These are phyloP conservation scores for Tragelaphus scriptus DNA, from an alignment of 2,113 vertebrate genomes.

Conservation along the genomic window DNA sequence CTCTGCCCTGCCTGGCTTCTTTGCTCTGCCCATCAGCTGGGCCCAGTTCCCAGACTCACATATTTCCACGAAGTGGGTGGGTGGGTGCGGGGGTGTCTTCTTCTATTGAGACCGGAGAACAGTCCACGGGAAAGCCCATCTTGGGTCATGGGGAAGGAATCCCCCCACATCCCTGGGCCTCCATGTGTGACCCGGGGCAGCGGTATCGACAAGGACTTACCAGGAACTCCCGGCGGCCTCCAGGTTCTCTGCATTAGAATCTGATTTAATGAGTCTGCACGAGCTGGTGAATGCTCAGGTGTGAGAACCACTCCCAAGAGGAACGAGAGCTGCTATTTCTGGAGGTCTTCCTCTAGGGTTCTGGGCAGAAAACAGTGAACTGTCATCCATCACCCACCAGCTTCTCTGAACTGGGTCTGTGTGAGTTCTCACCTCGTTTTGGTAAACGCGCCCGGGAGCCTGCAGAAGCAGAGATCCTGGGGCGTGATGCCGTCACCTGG, in stretches of 20 bases:
- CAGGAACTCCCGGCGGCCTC: accelerated
- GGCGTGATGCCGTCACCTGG: neutral
- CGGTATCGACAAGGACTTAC: neutral
- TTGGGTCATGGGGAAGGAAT: neutral
- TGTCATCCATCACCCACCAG: neutral
- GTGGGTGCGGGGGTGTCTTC: accelerated
- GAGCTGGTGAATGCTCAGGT: accelerated
- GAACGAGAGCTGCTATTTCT: neutral
- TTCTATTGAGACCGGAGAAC: neutral
- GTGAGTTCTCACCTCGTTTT: neutral
- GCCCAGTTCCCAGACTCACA: neutral
- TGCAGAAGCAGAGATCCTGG: neutral
- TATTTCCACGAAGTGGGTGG: neutral
- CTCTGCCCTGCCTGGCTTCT: accelerated
- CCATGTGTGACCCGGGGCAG: neutral
- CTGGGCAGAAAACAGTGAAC: neutral
- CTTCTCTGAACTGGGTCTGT: neutral
- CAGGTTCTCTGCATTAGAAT: neutral
- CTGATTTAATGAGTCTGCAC: accelerated
- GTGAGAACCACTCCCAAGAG: neutral
- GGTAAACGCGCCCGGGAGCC: accelerated
- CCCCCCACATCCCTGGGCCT: neutral
- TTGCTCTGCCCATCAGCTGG: neutral
- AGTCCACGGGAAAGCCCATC: accelerated
- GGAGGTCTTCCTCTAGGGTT: neutral